A percentile compares a stretch with the other conserved stretches of the same genome.
phyloP scores from a whole-genome alignment of 1,140 invertebrate species.

The Metopolophium dirhodum region DNA sequence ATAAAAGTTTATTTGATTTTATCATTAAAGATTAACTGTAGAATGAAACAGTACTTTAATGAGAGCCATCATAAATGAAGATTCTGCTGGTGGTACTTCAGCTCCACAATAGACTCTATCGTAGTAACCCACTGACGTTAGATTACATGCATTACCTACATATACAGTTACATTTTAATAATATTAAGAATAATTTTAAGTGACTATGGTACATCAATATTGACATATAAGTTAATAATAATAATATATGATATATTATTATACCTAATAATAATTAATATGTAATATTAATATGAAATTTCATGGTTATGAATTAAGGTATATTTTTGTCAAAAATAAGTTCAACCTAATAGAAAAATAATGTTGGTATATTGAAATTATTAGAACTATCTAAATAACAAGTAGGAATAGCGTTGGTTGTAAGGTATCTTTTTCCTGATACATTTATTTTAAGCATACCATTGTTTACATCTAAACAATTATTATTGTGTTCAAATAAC shows the following conservation, averaged over 20 bases:
- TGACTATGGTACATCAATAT: background rate
- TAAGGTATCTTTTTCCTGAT: background rate
- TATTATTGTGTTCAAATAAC: too few species aligned
- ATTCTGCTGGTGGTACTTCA: conserved; percentile 75
- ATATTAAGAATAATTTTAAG: background rate
- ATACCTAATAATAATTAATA: too few species aligned
- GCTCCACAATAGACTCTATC: conserved; percentile 92
- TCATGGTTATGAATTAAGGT: too few species aligned
- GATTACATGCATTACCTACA: conserved; percentile 77
- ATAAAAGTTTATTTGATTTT: background rate
- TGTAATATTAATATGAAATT: too few species aligned
- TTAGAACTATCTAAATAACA: background rate
- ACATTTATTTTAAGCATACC: background rate
- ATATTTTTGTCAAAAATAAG: background rate
- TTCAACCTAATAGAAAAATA: background rate
- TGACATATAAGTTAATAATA: background rate
- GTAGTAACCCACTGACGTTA: conserved; percentile 73
- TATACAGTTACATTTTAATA: conserved; percentile 57
- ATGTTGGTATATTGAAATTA: too few species aligned
- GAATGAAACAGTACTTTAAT: conserved; percentile 66
- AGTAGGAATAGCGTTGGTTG: background rate
- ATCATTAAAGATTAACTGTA: background rate
- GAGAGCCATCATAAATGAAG: conserved; percentile 79
- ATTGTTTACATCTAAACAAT: too few species aligned
- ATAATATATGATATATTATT: background rate